These are phyloP conservation scores for Minunthozetes semirufus DNA, from an alignment of 2,888 invertebrate genomes.

Conservation along the genomic window DNA sequence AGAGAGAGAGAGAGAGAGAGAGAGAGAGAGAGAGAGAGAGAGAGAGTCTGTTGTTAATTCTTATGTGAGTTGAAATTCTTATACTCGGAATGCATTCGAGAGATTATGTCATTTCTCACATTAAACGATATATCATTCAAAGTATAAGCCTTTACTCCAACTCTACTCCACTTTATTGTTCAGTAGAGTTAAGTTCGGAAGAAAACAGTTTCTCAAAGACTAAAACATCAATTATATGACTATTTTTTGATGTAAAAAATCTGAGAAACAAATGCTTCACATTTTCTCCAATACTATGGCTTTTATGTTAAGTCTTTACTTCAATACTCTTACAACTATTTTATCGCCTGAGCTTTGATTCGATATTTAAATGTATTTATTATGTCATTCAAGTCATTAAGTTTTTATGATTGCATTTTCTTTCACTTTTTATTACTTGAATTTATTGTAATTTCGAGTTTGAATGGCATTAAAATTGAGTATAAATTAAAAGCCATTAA, in stretches of 20 bases:
- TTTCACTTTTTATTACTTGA: too few relatives aligned
- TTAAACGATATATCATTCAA: conserved; percentile 1
- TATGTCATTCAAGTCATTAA: too few relatives aligned
- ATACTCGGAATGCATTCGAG: background rate
- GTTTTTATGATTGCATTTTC: too few relatives aligned
- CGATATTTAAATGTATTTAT: background rate
- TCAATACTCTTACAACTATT: background rate
- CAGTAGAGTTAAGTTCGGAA: background rate
- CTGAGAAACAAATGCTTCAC: background rate
- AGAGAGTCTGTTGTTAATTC: conserved; percentile 4
- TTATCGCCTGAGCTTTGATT: background rate
- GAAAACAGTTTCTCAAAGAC: background rate
- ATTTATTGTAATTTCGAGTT: too few relatives aligned
- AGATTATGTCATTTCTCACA: conserved; percentile 16
- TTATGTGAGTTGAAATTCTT: background rate
- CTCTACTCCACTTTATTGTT: background rate
- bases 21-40: conserved; percentile 5
- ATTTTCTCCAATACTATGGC: background rate
- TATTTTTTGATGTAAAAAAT: background rate
- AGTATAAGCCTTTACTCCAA: background rate
- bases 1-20: background rate
- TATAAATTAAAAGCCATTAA: too few relatives aligned
- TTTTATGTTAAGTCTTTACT: background rate
- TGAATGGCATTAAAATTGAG: too few relatives aligned
- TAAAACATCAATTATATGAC: conserved; percentile 6